Evolutionary conservation across 2,888 invertebrate species (phyloP), one percentile per base, ranked within the genome.

Genomic region (Alsophila aescularia): DNA sequence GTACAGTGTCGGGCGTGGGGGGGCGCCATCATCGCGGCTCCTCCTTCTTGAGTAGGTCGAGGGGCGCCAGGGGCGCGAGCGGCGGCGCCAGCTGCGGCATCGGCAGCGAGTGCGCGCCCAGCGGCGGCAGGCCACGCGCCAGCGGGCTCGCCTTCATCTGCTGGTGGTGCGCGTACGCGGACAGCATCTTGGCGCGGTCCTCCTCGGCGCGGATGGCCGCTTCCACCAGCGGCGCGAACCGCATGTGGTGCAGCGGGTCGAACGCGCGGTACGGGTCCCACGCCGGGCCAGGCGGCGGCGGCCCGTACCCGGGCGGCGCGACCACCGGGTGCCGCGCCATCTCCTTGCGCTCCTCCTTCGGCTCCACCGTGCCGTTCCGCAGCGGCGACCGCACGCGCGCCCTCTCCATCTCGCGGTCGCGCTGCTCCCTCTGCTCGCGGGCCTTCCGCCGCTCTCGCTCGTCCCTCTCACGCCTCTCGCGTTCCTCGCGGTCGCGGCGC

Each of bases 161-260:
- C 71, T 94, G 94, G 66, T 93, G 83, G 71, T 93, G 93, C 52
- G 94, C 93, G 85, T 96, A 96, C 61, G 95, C 94, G 66, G 93
- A 94, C 75, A 95, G 93, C 75, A 96, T 93, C 84, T 96, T 96
- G 35, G 94, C 95, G 57, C 96, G 94, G 80, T 96, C 95, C 71
- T 96, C 96, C 76, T 96, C 96, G 39, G 94, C 95, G 50, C 96
- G 93, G 76, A 95, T 94, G 14, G 95, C 95, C 10, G 95, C 96
- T 70, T 96, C 96, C 90, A 96, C 94, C 27, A 96, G 88, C 14
- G 96, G 96, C 79, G 96, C 96, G 81, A 96, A 96, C 50, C 96
- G 93, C 81, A 95, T 88, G 79, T 91, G 90, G 69, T 90, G 90
- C 62, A 96, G 92, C 34, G 95, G 94, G 77, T 95, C 95, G 81